Evolutionary conservation across 2,888 invertebrate genomes (phyloP).

Genomic region (Bhutanitis thaidina): DNA sequence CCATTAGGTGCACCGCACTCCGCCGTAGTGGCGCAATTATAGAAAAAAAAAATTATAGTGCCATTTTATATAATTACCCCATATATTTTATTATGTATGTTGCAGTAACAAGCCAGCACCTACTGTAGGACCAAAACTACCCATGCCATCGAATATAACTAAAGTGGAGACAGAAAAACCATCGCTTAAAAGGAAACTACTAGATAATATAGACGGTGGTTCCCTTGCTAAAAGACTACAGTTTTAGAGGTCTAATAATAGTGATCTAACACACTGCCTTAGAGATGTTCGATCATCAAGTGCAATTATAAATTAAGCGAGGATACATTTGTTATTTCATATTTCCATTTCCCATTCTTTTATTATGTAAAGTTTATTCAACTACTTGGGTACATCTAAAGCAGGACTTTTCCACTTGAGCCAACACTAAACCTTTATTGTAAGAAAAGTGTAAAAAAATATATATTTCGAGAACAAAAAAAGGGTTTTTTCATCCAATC

Average conservation of each 20-base stretch:
- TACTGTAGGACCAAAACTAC: conserved; percentile 89
- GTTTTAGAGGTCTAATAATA: conserved; percentile 62
- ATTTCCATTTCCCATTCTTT: background rate
- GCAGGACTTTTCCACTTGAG: conserved; percentile 28
- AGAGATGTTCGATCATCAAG: conserved; percentile 17
- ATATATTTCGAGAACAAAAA: conserved; percentile 13
- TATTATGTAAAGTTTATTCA: conserved; percentile 2
- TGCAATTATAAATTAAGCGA: conserved; percentile 32
- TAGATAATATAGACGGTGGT: conserved; percentile 85
- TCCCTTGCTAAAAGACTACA: conserved; percentile 84
- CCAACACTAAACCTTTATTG: background rate
- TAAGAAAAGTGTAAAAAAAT: conserved; percentile 8
- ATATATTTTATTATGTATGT: conserved; percentile 17
- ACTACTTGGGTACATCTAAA: conserved; percentile 23
- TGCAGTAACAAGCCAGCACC: conserved; percentile 92
- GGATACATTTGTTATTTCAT: conserved; percentile 40
- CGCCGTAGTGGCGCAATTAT: too few relatives aligned
- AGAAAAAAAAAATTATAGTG: too few relatives aligned
- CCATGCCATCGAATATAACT: conserved; percentile 84
- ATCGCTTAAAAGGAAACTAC: conserved; percentile 87
- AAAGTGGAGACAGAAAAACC: conserved; percentile 83
- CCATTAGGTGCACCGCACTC: too few relatives aligned
- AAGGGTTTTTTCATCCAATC: background rate
- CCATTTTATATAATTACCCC: too few relatives aligned
- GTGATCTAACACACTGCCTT: conserved; percentile 4